phyloP scores from a whole-genome alignment of 2,888 invertebrate genomes.

The Apodemia mormo region DNA sequence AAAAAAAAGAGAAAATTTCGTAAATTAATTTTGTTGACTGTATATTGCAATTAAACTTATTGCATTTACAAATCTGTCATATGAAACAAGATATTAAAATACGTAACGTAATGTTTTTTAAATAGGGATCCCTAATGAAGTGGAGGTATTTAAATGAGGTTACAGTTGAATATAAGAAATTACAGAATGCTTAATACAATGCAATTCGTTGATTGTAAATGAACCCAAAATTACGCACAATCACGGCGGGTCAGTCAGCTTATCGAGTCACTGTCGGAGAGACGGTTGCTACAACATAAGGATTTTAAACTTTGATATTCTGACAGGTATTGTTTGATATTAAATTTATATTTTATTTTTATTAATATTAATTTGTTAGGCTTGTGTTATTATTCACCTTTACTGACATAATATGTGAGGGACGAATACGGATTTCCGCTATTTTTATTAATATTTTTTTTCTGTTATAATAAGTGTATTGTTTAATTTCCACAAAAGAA shows the following conservation, averaged over 20 bases:
- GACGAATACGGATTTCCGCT: no score
- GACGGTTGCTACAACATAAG: background rate
- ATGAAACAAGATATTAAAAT: background rate
- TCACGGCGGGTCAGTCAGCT: background rate
- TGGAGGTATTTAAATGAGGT: conserved; percentile 13
- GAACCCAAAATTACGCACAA: conserved; percentile 4
- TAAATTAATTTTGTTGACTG: no score
- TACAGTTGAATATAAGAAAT: conserved; percentile 9
- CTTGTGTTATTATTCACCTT: no score
- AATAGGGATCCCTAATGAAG: conserved; percentile 11
- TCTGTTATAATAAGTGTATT: no score
- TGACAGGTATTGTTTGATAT: background rate
- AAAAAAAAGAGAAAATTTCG: no score
- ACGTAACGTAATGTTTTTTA: background rate
- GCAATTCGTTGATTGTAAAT: background rate
- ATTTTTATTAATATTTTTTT: no score
- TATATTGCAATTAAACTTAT: no score
- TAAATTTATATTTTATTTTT: background rate
- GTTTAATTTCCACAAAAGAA: no score
- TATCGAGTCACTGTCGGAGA: background rate
- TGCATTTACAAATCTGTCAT: no score
- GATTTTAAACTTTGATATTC: background rate
- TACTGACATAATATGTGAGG: no score
- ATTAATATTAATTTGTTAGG: background rate
- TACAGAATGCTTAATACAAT: background rate